Percentiles rank a stretch among this genome's conserved stretches.
phyloP scores from a whole-genome alignment of 1,140 invertebrate species.

The Cyclargus thomasi region DNA sequence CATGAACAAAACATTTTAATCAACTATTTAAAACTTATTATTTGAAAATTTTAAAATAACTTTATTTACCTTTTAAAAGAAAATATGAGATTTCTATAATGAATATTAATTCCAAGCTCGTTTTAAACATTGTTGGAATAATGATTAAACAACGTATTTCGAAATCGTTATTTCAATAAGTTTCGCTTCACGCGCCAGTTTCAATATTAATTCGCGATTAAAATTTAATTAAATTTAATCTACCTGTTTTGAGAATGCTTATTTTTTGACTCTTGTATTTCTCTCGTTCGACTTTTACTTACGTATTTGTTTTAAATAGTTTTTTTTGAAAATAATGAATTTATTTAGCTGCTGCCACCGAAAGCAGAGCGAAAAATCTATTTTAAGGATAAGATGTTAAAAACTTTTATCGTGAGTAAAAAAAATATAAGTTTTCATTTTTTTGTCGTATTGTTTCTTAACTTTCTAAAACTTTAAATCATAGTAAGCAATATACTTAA shows the following conservation, averaged over 20 bases:
- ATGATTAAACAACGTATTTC: slow-evolving; percentile 7
- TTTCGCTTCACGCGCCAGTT: slow-evolving; percentile 15
- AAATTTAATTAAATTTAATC: slow-evolving; percentile 29
- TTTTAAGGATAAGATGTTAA: too few relatives aligned
- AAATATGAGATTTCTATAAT: background rate
- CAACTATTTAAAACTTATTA: too few relatives aligned
- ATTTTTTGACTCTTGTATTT: slow-evolving; percentile 17
- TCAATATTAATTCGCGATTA: slow-evolving; percentile 21
- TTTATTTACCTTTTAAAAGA: slow-evolving; percentile 8
- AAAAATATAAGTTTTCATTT: too few relatives aligned
- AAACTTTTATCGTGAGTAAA: too few relatives aligned
- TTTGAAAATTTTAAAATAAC: background rate
- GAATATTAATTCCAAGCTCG: background rate
- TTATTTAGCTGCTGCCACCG: too few relatives aligned
- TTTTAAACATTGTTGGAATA: slow-evolving; percentile 6
- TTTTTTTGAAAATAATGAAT: too few relatives aligned
- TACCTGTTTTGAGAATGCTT: slow-evolving; percentile 6
- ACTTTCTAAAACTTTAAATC: too few relatives aligned
- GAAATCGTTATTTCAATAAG: slow-evolving; percentile 19
- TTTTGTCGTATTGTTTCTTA: too few relatives aligned
- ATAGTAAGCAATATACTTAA: too few relatives aligned
- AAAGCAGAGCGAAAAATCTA: too few relatives aligned
- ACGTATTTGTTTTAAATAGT: too few relatives aligned
- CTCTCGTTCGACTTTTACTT: background rate
- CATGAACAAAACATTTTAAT: too few relatives aligned